A percentile compares a stretch with the other conserved stretches of the same genome.
These are phyloP conservation scores for Sigmodon hispidus DNA, from an alignment of 2,113 vertebrate genomes.

Conservation along the genomic window DNA sequence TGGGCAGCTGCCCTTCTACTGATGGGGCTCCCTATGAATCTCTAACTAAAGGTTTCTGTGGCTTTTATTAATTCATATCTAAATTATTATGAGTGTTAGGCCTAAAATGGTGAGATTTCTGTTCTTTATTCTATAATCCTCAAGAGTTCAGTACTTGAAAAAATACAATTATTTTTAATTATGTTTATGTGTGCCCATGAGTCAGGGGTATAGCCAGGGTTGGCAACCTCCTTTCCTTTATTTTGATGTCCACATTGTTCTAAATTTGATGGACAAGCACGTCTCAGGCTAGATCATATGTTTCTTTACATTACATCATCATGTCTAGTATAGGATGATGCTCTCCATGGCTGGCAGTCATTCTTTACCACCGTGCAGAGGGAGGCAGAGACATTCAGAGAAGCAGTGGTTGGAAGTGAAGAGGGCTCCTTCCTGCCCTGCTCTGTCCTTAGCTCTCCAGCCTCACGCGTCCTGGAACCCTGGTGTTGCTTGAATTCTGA, in stretches of 20 bases:
- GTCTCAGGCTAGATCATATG: neutral
- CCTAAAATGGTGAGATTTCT: neutral
- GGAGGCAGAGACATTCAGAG: neutral
- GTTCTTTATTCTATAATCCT: neutral
- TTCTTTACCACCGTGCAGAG: neutral
- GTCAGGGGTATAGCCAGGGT: neutral
- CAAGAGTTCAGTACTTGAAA: neutral
- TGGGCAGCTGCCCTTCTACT: neutral
- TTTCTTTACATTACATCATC: neutral
- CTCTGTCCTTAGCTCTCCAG: accelerated
- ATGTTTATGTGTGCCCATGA: neutral
- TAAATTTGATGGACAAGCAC: neutral
- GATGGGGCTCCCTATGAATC: neutral
- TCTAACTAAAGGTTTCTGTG: neutral
- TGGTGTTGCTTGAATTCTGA: too few relatives aligned
- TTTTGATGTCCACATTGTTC: neutral
- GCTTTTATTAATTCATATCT: neutral
- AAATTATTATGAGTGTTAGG: neutral
- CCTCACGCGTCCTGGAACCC: neutral
- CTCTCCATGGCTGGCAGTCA: neutral
- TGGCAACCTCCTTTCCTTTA: neutral
- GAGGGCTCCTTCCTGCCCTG: neutral
- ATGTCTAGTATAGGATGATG: neutral
- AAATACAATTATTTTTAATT: neutral
- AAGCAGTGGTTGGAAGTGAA: neutral